Conservation (phyloP, 2,113 vertebrate species). For the Tragelaphus scriptus region DNA sequence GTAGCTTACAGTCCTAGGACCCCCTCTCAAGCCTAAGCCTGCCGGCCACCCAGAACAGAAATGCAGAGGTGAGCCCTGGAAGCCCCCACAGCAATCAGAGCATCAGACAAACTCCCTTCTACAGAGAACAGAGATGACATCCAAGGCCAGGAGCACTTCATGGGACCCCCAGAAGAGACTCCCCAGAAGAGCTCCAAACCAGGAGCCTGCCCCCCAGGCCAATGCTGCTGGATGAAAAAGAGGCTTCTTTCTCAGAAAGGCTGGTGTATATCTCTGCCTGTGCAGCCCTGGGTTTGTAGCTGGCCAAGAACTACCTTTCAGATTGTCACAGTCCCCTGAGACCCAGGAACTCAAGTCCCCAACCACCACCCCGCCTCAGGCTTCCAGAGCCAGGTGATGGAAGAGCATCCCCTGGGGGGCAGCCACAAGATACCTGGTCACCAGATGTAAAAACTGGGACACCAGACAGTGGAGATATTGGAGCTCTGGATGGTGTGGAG, state of each 20-base stretch:
- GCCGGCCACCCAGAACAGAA: not conserved
- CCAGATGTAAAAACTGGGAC: not conserved
- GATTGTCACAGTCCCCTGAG: not conserved
- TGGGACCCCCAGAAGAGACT: not conserved
- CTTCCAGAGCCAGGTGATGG: not conserved
- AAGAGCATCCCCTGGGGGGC: too few species aligned
- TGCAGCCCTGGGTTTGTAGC: not conserved
- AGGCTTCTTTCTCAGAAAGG: not conserved
- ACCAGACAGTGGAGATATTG: not conserved
- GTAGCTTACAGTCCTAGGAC: not conserved
- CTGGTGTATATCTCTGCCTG: not conserved
- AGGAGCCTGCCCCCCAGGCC: not conserved
- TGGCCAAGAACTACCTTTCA: not conserved
- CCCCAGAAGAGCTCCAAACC: not conserved
- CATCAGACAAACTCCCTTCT: not conserved
- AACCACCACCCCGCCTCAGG: accelerated
- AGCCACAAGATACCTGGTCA: not conserved
- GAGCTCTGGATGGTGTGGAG: not conserved
- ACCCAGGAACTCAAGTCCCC: not conserved
- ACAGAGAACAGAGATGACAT: not conserved
- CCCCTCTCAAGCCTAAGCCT: not conserved
- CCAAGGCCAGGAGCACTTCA: not conserved
- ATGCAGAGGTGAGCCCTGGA: not conserved
- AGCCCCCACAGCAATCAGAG: not conserved
- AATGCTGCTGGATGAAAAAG: not conserved